Base-by-base conservation (phyloP, 1,140 invertebrate species). In the Drosophila auraria region DNA sequence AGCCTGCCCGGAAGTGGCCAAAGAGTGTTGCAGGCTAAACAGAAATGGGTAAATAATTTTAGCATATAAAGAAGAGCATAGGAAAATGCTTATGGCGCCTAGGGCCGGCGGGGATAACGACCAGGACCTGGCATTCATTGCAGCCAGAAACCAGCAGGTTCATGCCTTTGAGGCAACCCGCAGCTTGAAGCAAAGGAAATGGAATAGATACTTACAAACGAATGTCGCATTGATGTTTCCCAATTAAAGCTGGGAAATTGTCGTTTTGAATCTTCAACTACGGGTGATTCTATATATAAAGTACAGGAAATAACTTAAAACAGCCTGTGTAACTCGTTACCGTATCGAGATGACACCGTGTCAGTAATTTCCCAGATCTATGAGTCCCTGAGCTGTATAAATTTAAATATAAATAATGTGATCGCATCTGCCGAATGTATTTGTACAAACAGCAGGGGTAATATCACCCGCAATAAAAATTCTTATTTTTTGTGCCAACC, bases 11-110 rank as follows among this genome's bases (percentile, higher is more conserved):
- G 66, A 56, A 61, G 57, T 58, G 30, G 64, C 23, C 25, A 38
- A 36, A 53, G 61, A 76, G 65, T 63, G 59, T 62, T 63, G 58
- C 66, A 58, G 36, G 42, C 30, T 30, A 25, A 56, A 77, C 54
- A 60, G 14, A 77, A 68, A 78, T 51, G 51, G 72, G 27, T 68
- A 69, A 61, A 78, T 61, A 69, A 36, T 53, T 61, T 62, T 40
- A 47, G 57, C 64, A 78, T 78, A 58, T 61, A 78, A 70, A 70
- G 61, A 61, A 38, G 57, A 50, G 56, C 47, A 44, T 47, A 68
- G 38, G 60, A 59, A 77, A 77, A 77, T 51, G 42, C 73, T 57
- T 44, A 50, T 51, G 70, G 53, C 56, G 54, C 47, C 33, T 62
- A 71, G 25, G 8, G 51, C 51, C 11, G 11, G 15, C 20, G 17